phyloP scores from a whole-genome alignment of 2,113 vertebrate species.

The Orthonyx spaldingii region DNA sequence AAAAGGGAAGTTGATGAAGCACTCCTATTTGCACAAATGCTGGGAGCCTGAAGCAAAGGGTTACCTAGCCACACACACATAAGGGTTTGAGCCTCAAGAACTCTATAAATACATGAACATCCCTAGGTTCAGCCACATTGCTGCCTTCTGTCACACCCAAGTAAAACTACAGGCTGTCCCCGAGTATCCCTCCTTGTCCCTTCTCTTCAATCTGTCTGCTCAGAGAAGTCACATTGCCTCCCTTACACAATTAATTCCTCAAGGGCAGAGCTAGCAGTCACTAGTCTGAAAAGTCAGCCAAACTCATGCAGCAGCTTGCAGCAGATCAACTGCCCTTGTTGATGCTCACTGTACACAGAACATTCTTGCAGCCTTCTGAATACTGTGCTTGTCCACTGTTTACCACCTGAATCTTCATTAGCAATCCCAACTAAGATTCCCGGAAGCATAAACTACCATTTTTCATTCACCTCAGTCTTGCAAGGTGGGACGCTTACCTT shows the following conservation, averaged over 20 bases:
- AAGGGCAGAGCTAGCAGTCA: background rate
- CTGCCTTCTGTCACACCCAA: background rate
- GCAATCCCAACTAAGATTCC: background rate
- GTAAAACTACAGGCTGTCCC: background rate
- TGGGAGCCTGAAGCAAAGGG: background rate
- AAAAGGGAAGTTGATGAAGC: background rate
- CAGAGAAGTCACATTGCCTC: background rate
- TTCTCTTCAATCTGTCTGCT: background rate
- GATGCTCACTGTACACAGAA: background rate
- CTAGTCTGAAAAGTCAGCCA: background rate
- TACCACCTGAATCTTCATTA: background rate
- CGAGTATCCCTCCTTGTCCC: background rate
- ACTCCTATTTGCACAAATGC: background rate
- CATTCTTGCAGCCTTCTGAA: background rate
- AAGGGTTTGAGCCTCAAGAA: background rate
- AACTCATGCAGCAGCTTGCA: background rate
- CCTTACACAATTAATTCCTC: background rate
- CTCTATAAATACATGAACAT: background rate
- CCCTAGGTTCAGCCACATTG: background rate
- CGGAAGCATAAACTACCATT: background rate
- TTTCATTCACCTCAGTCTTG: background rate
- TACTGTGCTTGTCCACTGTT: background rate
- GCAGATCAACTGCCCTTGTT: background rate
- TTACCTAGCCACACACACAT: background rate
- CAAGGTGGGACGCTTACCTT: background rate